Evolutionary conservation across 2,113 vertebrate species (phyloP).

Genomic region (Phrynosoma platyrhinos): DNA sequence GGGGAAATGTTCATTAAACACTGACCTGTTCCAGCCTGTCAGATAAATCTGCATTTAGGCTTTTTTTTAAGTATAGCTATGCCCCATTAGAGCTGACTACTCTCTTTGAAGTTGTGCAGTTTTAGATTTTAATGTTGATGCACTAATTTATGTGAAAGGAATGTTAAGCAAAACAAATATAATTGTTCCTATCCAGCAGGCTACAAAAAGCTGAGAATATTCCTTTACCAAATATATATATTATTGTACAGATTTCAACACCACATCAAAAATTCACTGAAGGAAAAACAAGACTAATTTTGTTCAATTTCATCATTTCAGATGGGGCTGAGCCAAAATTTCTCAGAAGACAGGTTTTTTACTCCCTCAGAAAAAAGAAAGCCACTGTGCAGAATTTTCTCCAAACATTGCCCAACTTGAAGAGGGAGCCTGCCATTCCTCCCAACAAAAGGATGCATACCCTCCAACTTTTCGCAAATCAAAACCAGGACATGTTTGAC

Average conservation of each 20-base stretch:
- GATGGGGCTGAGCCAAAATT: not conserved
- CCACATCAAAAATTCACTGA: not conserved
- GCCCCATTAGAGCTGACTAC: constrained; percentile 21
- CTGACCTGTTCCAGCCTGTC: constrained; percentile 22
- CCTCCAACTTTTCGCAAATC: not conserved
- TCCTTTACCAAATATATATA: constrained; percentile 29
- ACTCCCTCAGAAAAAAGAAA: not conserved
- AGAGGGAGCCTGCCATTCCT: not conserved
- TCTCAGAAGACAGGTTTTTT: not conserved
- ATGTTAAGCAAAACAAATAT: constrained; percentile 49
- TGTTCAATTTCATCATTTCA: not conserved
- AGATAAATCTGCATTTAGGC: constrained; percentile 29
- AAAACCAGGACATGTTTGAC: too few relatives aligned
- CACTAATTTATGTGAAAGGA: constrained; percentile 55
- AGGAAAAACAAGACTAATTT: constrained; percentile 26
- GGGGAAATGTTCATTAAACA: not conserved
- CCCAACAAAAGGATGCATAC: not conserved
- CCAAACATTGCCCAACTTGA: not conserved
- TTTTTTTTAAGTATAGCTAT: constrained; percentile 37
- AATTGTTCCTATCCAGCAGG: constrained; percentile 39
- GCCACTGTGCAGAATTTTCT: not conserved
- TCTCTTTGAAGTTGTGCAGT: constrained; percentile 39
- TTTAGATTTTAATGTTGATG: constrained; percentile 52
- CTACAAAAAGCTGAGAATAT: constrained; percentile 25
- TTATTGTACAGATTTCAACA: not conserved